phyloP scores from a whole-genome alignment of 1,140 invertebrate species.

The Tribolium madens region DNA sequence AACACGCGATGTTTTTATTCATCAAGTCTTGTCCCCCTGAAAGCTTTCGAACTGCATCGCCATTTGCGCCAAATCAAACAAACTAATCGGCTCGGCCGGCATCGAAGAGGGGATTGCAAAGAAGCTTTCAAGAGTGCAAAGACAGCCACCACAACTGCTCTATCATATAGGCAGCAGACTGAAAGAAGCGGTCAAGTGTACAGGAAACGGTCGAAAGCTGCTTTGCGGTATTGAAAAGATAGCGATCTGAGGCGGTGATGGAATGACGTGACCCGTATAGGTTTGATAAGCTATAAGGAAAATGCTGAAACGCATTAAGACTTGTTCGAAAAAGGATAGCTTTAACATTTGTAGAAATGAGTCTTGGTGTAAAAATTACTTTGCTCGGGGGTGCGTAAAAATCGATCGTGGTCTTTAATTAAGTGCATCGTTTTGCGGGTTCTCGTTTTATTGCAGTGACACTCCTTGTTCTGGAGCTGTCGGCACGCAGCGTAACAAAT shows the following conservation, averaged over 20 bases:
- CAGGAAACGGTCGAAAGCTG: slow-evolving; percentile 5
- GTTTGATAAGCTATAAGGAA: slow-evolving; percentile 16
- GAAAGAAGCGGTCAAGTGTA: slow-evolving; percentile 25
- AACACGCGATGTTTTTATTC: slow-evolving; percentile 35
- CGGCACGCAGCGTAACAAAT: slow-evolving; percentile 23
- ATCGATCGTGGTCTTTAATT: slow-evolving; percentile 27
- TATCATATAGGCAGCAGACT: not conserved
- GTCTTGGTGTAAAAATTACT: too few species aligned
- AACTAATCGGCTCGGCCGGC: slow-evolving; percentile 27
- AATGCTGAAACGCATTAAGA: not conserved
- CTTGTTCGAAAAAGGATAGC: too few species aligned
- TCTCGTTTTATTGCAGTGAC: slow-evolving; percentile 37
- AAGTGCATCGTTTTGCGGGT: slow-evolving; percentile 16
- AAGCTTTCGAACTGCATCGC: slow-evolving; percentile 33
- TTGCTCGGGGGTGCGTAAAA: slow-evolving; percentile 3
- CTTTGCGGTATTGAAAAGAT: slow-evolving; percentile 34
- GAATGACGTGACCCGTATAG: slow-evolving; percentile 20
- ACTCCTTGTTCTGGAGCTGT: slow-evolving; percentile 38
- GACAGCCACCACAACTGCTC: slow-evolving; percentile 4
- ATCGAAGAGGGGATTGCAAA: slow-evolving; percentile 22
- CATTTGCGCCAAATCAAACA: slow-evolving; percentile 37
- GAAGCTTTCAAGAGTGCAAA: slow-evolving; percentile 18
- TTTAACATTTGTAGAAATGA: not conserved
- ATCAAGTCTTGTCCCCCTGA: slow-evolving; percentile 6
- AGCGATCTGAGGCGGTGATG: slow-evolving; percentile 26